These are phyloP conservation scores for Aphaenogaster ashmeadi DNA, from an alignment of 1,140 invertebrate genomes.

Conservation along the genomic window DNA sequence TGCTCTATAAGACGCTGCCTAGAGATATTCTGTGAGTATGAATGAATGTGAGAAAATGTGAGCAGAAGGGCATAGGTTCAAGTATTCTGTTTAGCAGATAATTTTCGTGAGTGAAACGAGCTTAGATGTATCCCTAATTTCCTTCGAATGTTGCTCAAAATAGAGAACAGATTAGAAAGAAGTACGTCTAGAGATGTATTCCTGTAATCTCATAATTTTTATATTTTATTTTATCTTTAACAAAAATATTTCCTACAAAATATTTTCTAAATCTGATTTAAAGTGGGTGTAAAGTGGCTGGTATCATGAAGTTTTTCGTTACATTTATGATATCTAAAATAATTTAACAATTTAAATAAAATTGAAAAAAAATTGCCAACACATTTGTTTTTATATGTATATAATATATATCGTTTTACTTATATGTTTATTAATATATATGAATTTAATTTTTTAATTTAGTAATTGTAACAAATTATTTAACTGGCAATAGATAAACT, in stretches of 20 bases:
- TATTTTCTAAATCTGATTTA: neutral
- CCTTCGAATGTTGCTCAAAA: neutral
- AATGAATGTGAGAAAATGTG: neutral
- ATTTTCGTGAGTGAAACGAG: neutral
- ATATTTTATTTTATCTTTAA: neutral
- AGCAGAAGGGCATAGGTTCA: too few relatives aligned
- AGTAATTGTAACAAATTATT: neutral
- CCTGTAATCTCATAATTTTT: neutral
- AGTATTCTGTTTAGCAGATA: neutral
- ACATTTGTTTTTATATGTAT: neutral
- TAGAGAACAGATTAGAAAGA: neutral
- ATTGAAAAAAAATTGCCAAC: neutral
- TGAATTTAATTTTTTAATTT: constrained; percentile 12
- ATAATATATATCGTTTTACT: constrained; percentile 11
- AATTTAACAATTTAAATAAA: neutral
- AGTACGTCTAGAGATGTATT: neutral
- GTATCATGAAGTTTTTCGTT: neutral
- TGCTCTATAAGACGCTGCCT: constrained; percentile 84
- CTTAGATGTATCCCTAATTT: neutral
- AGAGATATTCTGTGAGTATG: constrained; percentile 86
- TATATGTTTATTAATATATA: neutral
- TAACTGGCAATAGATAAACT: neutral
- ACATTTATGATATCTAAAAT: neutral
- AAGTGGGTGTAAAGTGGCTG: neutral
- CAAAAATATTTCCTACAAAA: neutral